Evolutionary conservation across 2,797 vertebrate genomes (phyloP).

Genomic region (Chaetophractus vellerosus): DNA sequence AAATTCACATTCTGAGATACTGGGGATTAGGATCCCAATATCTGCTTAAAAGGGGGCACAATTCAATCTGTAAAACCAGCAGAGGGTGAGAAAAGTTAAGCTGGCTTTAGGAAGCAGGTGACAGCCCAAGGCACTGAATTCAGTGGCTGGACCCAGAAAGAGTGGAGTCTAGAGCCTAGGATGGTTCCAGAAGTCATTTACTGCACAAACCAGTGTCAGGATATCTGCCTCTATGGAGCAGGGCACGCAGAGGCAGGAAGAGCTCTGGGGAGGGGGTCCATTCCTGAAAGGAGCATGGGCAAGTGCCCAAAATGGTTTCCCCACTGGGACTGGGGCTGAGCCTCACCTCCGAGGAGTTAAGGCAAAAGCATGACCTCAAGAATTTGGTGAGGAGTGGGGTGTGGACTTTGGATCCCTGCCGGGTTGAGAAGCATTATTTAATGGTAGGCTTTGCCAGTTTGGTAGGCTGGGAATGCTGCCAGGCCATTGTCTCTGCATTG

Average conservation of each 20-base stretch:
- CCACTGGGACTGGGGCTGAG: neutral
- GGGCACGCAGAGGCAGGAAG: neutral
- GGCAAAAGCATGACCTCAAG: neutral
- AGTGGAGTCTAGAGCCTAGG: neutral
- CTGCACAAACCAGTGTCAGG: neutral
- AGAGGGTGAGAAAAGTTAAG: neutral
- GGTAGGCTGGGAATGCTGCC: neutral
- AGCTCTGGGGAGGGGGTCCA: neutral
- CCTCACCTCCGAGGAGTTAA: neutral
- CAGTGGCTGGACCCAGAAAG: neutral
- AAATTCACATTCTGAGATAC: no score
- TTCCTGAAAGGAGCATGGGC: neutral
- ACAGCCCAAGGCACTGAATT: neutral
- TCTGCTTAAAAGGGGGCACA: no score
- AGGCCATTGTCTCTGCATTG: neutral
- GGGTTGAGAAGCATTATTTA: neutral
- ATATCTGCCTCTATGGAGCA: neutral
- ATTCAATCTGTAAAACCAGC: no score
- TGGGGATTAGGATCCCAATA: no score
- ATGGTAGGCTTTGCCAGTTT: neutral
- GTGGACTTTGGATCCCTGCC: no score
- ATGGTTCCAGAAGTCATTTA: neutral
- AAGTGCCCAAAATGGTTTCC: neutral
- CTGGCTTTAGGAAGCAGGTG: neutral
- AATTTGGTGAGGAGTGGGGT: neutral